Base-by-base conservation (phyloP, 2,888 invertebrate species). In the Sericinus montela region DNA sequence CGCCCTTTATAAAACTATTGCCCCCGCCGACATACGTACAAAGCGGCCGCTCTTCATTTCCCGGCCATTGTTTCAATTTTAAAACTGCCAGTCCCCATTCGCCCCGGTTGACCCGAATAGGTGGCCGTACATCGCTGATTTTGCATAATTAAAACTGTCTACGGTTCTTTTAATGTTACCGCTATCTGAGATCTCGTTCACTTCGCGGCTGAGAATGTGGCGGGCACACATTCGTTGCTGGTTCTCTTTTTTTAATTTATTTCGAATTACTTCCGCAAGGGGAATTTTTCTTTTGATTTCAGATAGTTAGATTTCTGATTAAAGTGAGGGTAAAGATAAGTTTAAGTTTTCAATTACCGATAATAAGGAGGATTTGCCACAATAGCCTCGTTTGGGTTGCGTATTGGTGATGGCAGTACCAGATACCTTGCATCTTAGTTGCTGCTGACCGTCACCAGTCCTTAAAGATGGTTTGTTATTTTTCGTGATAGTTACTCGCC, bases 131-230 rank as follows among this genome's bases (percentile, higher is more conserved):
- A 69, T 69, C 68, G 74, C 68, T 75, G 78, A 77, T 78, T 75
- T 69, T 75, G 79, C 76, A 77, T 79, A 77, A 80, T 80, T 80
- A 77, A 80, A 80, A 74, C 65, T 63, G 72, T 69, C 76, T 69
- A 69, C 66, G 61, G 63, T 63, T 65, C 65, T 75, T 72, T n/a
- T 57, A 57, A 63, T 62, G 58, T 56, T 54, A 53, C 47, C 55
- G 58, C 52, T 48, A 42, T 42, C 48, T 48, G 48, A 43, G 36
- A 30, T 36, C 23, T 42, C 35, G 55, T 36, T 55, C 40, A 48
- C 37, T 45, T 48, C 48, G 45, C 52, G 43, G 45, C 40, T 44
- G 48, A 28, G 34, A 32, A 32, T 46, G 25, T 25, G 36, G 29
- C 16, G 13, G 11, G 29, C n/a, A n/a, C 29, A 10, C 25, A 19